Evolutionary conservation across 2,113 vertebrate genomes (phyloP), one percentile per base, ranked within the genome.

Genomic region (Notarius quadriscutis): DNA sequence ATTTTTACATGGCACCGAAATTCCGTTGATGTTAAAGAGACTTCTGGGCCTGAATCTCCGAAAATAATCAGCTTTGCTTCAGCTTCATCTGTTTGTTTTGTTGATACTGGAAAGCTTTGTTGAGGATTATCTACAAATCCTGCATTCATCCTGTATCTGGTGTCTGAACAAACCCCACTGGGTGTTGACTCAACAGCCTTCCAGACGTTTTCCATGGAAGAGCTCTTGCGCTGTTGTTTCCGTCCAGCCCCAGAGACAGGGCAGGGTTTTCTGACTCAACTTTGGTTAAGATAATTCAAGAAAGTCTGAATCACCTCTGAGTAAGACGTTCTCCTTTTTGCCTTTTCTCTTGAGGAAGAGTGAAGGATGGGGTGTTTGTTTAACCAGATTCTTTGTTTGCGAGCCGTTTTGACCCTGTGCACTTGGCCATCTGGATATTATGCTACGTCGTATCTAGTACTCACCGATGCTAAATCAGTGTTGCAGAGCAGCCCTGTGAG

Each of bases 261-360:
- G 27, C 51, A 18, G 3, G 15, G 27, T 53, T 30, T 14, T 89
- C 82, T 62, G 62, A 57, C 79, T 55, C 75, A 57, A 81, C 57
- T 12, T 71, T 14, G 74, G 81, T 22, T 22, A 71, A 84, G 25
- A 48, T 84, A 55, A 72, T 5, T 65, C 25, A 74, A 55, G 69
- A 86, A 86, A 60, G 27, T 69, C 50, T 67, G 7, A 69, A 57
- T 86, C 80, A 83, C 51, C 18, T 69, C 60, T 69, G 80, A 50
- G 58, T 86, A 77, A 89, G 78, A 22, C 9, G 22, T 81, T 57
- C 22, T 79, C 7, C 55, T 84, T 7, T 4, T n/a, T 48, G 53
- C 55, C 2, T 30, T 87, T 72, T 53, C 22, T 41, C 48, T 51
- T 14, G 48, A 30, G 55, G 25, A 34, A 50, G 67, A 72, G 25